Conservation (phyloP, 2,113 vertebrate genomes). For the Odontophorus gujanensis region DNA sequence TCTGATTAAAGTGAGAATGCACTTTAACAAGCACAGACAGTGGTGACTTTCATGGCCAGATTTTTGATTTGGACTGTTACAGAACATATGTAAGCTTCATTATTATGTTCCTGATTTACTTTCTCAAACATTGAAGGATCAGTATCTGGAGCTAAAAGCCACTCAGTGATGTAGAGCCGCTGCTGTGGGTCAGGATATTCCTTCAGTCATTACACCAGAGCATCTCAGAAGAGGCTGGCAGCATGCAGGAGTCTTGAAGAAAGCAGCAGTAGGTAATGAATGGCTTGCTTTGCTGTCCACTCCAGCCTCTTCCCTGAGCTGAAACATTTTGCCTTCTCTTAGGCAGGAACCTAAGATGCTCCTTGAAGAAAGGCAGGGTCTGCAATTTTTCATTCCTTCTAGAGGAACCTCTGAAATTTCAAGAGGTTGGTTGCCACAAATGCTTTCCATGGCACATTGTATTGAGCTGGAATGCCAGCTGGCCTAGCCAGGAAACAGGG, state of each 20-base stretch:
- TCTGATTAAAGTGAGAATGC: neutral
- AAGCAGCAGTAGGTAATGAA: rapidly evolving
- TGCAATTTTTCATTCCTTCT: neutral
- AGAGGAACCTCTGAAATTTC: neutral
- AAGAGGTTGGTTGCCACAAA: neutral
- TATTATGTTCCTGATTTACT: neutral
- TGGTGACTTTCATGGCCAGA: neutral
- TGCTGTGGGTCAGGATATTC: neutral
- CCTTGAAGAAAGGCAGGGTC: neutral
- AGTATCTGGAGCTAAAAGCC: neutral
- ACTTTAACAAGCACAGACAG: neutral
- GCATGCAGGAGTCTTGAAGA: neutral
- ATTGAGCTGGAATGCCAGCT: neutral
- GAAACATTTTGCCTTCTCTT: neutral
- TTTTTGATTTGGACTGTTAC: neutral
- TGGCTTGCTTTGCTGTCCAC: neutral
- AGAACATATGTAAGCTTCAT: neutral
- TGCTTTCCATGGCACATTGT: rapidly evolving
- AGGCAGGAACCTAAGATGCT: rapidly evolving
- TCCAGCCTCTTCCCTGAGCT: neutral
- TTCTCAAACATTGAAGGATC: neutral
- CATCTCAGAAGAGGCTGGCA: rapidly evolving
- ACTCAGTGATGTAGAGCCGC: neutral
- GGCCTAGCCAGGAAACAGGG: neutral
- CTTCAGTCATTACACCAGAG: neutral